Evolutionary conservation across 2,113 vertebrate species (phyloP).

Genomic region (Camelus bactrianus): DNA sequence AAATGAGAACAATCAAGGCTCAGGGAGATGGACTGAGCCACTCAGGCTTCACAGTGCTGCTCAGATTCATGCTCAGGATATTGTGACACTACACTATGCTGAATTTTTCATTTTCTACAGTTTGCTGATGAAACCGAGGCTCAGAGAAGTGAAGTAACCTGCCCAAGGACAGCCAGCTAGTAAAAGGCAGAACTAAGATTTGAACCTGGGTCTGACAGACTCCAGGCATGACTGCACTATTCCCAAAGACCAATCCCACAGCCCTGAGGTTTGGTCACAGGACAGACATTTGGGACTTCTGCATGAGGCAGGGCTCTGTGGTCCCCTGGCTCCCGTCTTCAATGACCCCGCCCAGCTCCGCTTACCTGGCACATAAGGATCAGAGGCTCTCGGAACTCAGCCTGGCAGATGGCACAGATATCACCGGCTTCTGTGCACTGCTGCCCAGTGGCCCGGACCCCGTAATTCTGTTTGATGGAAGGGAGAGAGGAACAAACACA

Average conservation of each 20-base stretch:
- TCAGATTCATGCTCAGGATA: background rate
- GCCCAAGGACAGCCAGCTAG: background rate
- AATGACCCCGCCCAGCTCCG: rapidly evolving
- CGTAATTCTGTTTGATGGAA: constrained; percentile 90
- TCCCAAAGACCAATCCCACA: background rate
- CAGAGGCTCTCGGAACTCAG: constrained; percentile 95
- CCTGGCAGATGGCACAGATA: constrained; percentile 97
- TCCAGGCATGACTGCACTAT: background rate
- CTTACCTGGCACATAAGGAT: constrained; percentile 97
- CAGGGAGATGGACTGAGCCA: background rate
- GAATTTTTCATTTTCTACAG: background rate
- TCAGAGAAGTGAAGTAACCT: background rate
- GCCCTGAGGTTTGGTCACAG: background rate
- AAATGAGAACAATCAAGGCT: background rate
- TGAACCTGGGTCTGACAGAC: background rate
- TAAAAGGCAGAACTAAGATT: background rate
- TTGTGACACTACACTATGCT: background rate
- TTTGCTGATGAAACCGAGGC: background rate
- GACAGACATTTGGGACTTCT: background rate
- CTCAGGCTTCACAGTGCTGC: background rate
- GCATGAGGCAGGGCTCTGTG: background rate
- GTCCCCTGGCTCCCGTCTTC: background rate
- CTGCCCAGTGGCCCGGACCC: constrained; percentile 95
- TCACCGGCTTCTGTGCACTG: constrained; percentile 97
- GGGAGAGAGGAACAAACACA: background rate